Evolutionary conservation across 2,888 invertebrate genomes (phyloP), one percentile per base, ranked within the genome.

Genomic region (Teleiodes luculella): DNA sequence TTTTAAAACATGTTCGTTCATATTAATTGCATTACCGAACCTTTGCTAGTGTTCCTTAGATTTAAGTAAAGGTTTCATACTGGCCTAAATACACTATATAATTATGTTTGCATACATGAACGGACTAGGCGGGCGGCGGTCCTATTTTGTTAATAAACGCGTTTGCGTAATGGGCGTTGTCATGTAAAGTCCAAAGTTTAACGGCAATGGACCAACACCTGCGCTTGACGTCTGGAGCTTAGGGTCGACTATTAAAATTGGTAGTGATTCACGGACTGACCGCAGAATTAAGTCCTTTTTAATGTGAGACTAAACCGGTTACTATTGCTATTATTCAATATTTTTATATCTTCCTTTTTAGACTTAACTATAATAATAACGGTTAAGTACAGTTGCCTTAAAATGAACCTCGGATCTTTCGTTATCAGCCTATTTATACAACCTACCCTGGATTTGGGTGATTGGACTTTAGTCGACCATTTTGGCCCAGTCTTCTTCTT

Each of bases 171-270:
- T 35, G 35, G 35, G 20, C 13, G 35, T 11, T 48, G 48, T 48
- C 48, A 48, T 36, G 48, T 61, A 57, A 56, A 55, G 50, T 49
- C 37, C 14, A 39, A 67, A 68, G 65, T 74, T 71, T 59, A 66
- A 69, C 64, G 63, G 59, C 68, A 61, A 62, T 61, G 63, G 64
- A 73, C 73, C 75, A 67, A 67, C 80, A 76, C 76, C 75, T 83
- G 84, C 60, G 60, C 53, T 57, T 74, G 81, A 80, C 78, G 67
- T 76, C 67, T 72, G 66, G 62, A 68, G 63, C 66, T 20, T 51
- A 52, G 65, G 67, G 70, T 56, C 57, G 64, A 59, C 70, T 72
- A 70, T 75, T 76, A 76, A 78, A 78, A 81, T 81, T 74, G 76
- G 71, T 68, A 72, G 66, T 58, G 63, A 63, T 63, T 68, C 65